phyloP scores from a whole-genome alignment of 2,797 vertebrate genomes.

The Choloepus didactylus region DNA sequence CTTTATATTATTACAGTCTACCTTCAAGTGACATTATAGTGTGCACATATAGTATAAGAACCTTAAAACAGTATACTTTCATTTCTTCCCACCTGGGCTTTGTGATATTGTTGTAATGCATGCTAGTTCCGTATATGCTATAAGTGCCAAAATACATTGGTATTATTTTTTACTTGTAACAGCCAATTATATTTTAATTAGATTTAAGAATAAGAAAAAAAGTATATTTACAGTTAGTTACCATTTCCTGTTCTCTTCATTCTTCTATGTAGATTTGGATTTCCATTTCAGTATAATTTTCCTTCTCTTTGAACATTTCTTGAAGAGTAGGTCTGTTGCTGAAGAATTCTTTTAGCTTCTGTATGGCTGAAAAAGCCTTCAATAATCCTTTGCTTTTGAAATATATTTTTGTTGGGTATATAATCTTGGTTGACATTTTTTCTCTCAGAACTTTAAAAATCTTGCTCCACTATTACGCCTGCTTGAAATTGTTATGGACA shows the following conservation, averaged over 20 bases:
- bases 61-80: neutral
- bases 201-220: neutral
- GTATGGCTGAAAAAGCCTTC: neutral
- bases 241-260: neutral
- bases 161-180: neutral
- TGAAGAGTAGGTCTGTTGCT: neutral
- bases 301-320: neutral
- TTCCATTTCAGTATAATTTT: neutral
- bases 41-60: neutral
- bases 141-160: neutral
- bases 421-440: neutral
- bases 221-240: neutral
- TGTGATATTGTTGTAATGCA: neutral
- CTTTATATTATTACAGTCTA: neutral
- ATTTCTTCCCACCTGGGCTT: neutral
- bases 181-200: neutral
- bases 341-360: neutral
- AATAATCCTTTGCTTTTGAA: neutral
- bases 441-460: neutral
- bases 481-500: too few relatives aligned
- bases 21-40: neutral
- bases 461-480: neutral
- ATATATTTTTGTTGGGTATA: neutral
- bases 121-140: neutral
- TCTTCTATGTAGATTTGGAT: neutral